phyloP scores from a whole-genome alignment of 2,888 invertebrate genomes.

The Lepidocyrtinus sp. region DNA sequence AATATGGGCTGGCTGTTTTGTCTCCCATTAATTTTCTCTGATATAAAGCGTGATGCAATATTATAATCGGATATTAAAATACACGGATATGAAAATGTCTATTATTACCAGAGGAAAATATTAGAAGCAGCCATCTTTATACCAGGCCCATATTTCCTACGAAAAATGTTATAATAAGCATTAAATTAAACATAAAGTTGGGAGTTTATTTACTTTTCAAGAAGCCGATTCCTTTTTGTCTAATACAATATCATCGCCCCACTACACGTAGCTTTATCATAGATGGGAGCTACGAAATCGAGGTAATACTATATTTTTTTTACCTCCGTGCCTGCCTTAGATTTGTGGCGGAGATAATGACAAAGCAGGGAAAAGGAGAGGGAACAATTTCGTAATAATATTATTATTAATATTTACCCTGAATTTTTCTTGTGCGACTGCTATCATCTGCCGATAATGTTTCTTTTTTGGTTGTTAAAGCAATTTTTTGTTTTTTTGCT shows the following conservation, averaged over 20 bases:
- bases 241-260: constrained; percentile 27
- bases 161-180: constrained; percentile 36
- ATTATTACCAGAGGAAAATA: constrained; percentile 46
- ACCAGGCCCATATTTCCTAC: not conserved
- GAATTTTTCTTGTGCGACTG: constrained; percentile 42
- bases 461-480: not conserved
- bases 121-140: constrained; percentile 28
- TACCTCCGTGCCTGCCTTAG: constrained; percentile 30
- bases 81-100: constrained; percentile 29
- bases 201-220: not conserved
- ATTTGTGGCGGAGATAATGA: constrained; percentile 59
- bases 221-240: constrained; percentile 36
- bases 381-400: constrained; percentile 58
- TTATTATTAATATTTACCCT: constrained; percentile 56
- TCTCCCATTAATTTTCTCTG: constrained; percentile 50
- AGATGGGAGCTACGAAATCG: constrained; percentile 22
- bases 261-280: not conserved
- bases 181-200: constrained; percentile 43
- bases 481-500: not conserved
- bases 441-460: constrained; percentile 45
- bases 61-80: constrained; percentile 24
- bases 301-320: constrained; percentile 24
- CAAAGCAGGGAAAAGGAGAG: constrained; percentile 61
- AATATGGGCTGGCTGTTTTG: constrained; percentile 29
- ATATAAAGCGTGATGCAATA: constrained; percentile 29